Evolutionary conservation across 2,113 vertebrate species (phyloP), one percentile per base, ranked within the genome.

Genomic region (Morone saxatilis): DNA sequence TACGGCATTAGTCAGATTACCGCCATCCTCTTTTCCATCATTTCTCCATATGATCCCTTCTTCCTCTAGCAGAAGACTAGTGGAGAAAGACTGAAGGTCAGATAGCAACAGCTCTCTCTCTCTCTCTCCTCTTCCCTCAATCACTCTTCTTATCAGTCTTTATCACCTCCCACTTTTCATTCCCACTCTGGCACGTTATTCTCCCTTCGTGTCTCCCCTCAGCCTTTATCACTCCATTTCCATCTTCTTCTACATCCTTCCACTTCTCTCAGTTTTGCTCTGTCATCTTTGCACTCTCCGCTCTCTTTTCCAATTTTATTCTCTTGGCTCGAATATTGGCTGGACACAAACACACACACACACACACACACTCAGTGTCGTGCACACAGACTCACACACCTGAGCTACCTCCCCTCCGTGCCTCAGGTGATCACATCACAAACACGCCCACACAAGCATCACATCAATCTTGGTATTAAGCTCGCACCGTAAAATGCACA

Each of bases 1-100:
- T 80, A 85, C 45, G 76, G 80, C 84, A 87, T 93, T 86, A 93
- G 89, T 92, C 91, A 92, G 90, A 92, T 88, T 87, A 88, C 80
- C 85, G 60, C 71, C 86, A 82, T 85, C 85, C 83, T 80, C 59
- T 69, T 80, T 87, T 88, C 80, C 78, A 81, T 89, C 74, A 80
- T 87, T 91, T 84, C 89, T 85, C 60, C 66, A 77, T 79, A 85
- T 65, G 85, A 86, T 88, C 86, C 69, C 61, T 76, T 85, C 81
- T 89, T 88, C 83, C 63, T 89, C 77, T 76, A 54, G 74, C 59
- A 11, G 70, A 68, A 73, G 70, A 75, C 63, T 71, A 85, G 74
- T 43, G 43, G 38, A 81, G 68, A 84, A 72, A 25, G 83, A 69
- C 73, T 85, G 86, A 88, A 84, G 88, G 88, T 85, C 66, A 89